Conservation (phyloP, 30 jellyfish, hydroid and myxozoan species). For the Haliclystus octoradiatus region DNA sequence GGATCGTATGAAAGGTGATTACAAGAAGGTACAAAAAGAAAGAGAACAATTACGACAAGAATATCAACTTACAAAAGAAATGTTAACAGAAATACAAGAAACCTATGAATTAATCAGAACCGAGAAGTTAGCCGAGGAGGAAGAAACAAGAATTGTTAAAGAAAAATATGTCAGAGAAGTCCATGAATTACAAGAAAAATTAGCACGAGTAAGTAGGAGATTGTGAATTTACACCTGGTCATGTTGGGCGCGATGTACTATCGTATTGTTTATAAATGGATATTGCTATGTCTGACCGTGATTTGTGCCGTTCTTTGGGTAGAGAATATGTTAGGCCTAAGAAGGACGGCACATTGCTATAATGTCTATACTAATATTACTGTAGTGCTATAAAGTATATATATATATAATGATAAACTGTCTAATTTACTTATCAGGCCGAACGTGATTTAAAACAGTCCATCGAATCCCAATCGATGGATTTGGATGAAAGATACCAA, state of each 20-base stretch:
- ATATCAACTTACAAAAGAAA: slow-evolving; percentile 40
- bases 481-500: slow-evolving; percentile 61
- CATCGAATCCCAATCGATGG: slow-evolving; percentile 41
- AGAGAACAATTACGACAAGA: slow-evolving; percentile 61
- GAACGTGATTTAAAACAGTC: slow-evolving; percentile 65
- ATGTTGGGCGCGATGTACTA: too few relatives aligned
- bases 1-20: slow-evolving; percentile 81
- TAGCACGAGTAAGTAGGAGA: slow-evolving; percentile 69
- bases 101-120: slow-evolving; percentile 40
- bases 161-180: slow-evolving; percentile 73
- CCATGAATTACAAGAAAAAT: slow-evolving; percentile 49
- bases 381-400: too few relatives aligned
- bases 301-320: too few relatives aligned
- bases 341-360: too few relatives aligned
- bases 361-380: too few relatives aligned
- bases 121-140: slow-evolving; percentile 64
- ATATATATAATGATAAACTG: too few relatives aligned
- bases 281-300: too few relatives aligned
- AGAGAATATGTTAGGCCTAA: too few relatives aligned
- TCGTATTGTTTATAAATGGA: too few relatives aligned
- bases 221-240: too few relatives aligned
- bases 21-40: slow-evolving; percentile 88
- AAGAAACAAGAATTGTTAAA: slow-evolving; percentile 51
- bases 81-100: slow-evolving; percentile 53
- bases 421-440: slow-evolving; percentile 17